Conservation (phyloP, 2,888 invertebrate genomes). For the Acrobeloides nanus region DNA sequence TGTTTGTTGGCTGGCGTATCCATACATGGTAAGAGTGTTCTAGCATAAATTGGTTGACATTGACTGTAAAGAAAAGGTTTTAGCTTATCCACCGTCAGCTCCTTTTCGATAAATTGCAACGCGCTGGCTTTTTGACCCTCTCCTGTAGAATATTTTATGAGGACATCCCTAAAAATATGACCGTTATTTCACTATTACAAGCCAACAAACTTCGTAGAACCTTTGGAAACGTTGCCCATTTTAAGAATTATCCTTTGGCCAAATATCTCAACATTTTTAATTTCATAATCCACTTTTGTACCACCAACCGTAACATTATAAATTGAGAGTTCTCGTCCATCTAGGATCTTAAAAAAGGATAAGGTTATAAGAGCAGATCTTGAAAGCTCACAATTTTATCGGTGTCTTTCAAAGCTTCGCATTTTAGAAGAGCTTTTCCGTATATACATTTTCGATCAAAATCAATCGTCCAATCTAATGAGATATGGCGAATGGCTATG, state of each 20-base stretch:
- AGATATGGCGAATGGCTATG: constrained; percentile 36
- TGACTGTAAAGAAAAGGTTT: constrained; percentile 69
- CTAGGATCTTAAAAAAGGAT: constrained; percentile 32
- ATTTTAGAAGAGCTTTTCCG: constrained; percentile 34
- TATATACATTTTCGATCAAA: too few species aligned
- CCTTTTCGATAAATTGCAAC: constrained; percentile 77
- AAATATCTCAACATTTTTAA: constrained; percentile 12
- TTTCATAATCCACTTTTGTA: constrained; percentile 5
- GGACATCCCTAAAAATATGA: constrained; percentile 22
- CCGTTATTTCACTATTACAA: not conserved
- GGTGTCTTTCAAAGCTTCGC: constrained; percentile 30
- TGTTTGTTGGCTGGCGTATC: constrained; percentile 82
- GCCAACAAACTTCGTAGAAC: constrained; percentile 5
- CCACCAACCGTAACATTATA: constrained; percentile 32
- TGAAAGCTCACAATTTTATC: constrained; percentile 32
- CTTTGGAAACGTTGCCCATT: not conserved
- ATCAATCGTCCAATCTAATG: constrained; percentile 43
- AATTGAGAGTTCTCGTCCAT: constrained; percentile 38
- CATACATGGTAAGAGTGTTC: constrained; percentile 76
- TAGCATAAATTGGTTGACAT: constrained; percentile 51
- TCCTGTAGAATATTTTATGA: constrained; percentile 37
- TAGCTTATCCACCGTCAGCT: constrained; percentile 77
- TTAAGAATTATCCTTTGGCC: constrained; percentile 8
- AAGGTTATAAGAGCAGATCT: not conserved
- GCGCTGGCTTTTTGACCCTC: constrained; percentile 61